Evolutionary conservation across 2,888 invertebrate genomes (phyloP), one percentile per base, ranked within the genome.

Genomic region (Macaria liturata): DNA sequence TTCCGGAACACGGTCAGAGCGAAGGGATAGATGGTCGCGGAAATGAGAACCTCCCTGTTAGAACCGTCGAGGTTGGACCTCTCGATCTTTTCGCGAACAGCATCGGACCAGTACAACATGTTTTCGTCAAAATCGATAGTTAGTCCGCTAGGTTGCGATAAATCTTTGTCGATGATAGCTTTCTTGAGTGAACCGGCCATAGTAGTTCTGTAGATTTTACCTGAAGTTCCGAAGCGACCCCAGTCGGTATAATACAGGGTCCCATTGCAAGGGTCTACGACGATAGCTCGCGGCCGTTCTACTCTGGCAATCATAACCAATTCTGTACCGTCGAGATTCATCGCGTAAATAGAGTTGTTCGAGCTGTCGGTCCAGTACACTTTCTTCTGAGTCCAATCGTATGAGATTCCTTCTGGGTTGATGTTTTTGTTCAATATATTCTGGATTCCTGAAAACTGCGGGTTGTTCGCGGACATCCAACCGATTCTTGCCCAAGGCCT

Each of bases 311-410:
- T 97, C 96, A 97, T 98, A 0, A 98, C 97, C 49, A 97, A 86
- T 70, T 97, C 95, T 0, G 95, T 93, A 2, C 98, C 97, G 75
- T 98, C 97, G 31, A 97, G 87, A 78, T 98, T 98, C 97, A 99
- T 97, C 0, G 98, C 97, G 75, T 98, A 98, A 56, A 98, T 98
- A 8, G 97, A 97, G 72, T 97, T 97, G 71, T 98, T 98, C 0
- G 97, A 96, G 34, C 98, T 97, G 76, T 99, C 99, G 0, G 99
- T 98, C 98, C 98, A 99, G 83, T 99, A 99, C 42, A 99, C 95
- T 83, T 98, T 99, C 80, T 97, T 97, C 70, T 98, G 98, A 0
- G 99, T 97, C 99, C 99, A 99, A 79, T 99, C 99, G 78, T 98
- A 98, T 0, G 98, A 97, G 63, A 98, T 96, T 4, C 98, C 98